Base-by-base conservation (phyloP, 2,113 vertebrate species). In the Erpornis zantholeuca region DNA sequence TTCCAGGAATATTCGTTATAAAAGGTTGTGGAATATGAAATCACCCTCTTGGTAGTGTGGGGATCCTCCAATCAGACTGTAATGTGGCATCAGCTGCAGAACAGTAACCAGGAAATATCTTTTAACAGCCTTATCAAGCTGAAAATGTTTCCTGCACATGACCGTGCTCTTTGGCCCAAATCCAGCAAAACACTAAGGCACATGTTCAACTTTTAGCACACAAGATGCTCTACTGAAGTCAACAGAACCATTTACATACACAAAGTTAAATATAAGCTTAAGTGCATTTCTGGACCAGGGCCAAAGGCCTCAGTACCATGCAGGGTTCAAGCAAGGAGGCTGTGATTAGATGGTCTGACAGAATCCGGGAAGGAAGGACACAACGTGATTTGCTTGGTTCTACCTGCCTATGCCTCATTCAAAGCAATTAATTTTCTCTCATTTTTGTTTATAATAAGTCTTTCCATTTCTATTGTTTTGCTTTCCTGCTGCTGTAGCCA, bases 241-340 rank as follows among this genome's bases (percentile, higher is more conserved):
- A 97, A 95, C 90, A 93, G 77, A 72, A 88, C 86, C 80, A 33
- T 93, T 96, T 93, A 83, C 82, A 96, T 92, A 79, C 57, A 82
- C 77, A 22, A 68, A 96, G 96, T 95, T 96, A 96, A 96, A 95
- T 93, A 90, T 75, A 92, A 90, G 92, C 86, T 92, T 95, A 96
- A 97, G 94, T 96, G 90, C 93, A 78, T 84, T 93, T 93, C 96
- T 96, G 93, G 96, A 90, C 25, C 11, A 17, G 60, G 82, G 90
- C 94, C 93, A 96, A 83, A 95, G 72, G 68, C 52, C 87, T 92
- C 59, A 54, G 59, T 85, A 95, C 93, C 91, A 63, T 50, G 54
- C 84, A 90, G 52, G 79, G 90, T 94, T 94, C 87, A 95, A 80
- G 79, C 71, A 60, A 88, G 84, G 76, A 90, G 90, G 64, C 88